Evolutionary conservation across 1,140 invertebrate species (phyloP).

Genomic region (Pachypsylla venusta): DNA sequence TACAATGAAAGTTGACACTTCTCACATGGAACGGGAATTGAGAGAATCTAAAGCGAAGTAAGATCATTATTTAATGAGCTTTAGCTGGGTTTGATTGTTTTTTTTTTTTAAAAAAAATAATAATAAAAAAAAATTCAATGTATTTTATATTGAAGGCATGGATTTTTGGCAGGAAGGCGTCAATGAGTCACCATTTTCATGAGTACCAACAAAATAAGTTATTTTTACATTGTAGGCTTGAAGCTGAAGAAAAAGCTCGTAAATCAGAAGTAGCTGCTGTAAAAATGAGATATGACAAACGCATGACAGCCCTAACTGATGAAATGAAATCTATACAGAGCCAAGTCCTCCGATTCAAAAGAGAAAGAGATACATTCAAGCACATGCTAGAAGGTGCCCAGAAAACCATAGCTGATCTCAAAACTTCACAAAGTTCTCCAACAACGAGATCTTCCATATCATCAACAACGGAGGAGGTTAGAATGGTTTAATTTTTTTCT

Average conservation of each 20-base stretch:
- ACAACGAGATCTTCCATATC: background rate
- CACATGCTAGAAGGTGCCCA: conserved; percentile 78
- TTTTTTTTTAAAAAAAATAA: background rate
- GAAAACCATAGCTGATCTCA: conserved; percentile 62
- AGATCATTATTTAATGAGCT: conserved; percentile 8
- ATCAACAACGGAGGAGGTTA: background rate
- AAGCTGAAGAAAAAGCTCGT: conserved; percentile 59
- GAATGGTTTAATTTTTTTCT: too few relatives aligned
- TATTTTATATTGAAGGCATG: too few relatives aligned
- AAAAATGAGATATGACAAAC: conserved; percentile 75
- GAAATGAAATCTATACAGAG: conserved; percentile 72
- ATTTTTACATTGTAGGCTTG: conserved; percentile 37
- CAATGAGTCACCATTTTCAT: too few relatives aligned
- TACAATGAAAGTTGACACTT: conserved; percentile 55
- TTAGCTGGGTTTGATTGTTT: background rate
- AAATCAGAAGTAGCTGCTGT: conserved; percentile 71
- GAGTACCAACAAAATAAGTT: too few relatives aligned
- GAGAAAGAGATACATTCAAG: conserved; percentile 78
- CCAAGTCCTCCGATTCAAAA: conserved; percentile 60
- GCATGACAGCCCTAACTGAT: conserved; percentile 66
- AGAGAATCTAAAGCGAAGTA: conserved; percentile 47
- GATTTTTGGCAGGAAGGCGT: too few relatives aligned
- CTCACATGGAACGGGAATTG: conserved; percentile 56
- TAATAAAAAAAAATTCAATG: too few relatives aligned
- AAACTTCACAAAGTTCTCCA: conserved; percentile 27